A percentile compares a stretch with the other conserved stretches of the same genome.
phyloP scores from a whole-genome alignment of 2,113 vertebrate species.

The Nipponia nippon region DNA sequence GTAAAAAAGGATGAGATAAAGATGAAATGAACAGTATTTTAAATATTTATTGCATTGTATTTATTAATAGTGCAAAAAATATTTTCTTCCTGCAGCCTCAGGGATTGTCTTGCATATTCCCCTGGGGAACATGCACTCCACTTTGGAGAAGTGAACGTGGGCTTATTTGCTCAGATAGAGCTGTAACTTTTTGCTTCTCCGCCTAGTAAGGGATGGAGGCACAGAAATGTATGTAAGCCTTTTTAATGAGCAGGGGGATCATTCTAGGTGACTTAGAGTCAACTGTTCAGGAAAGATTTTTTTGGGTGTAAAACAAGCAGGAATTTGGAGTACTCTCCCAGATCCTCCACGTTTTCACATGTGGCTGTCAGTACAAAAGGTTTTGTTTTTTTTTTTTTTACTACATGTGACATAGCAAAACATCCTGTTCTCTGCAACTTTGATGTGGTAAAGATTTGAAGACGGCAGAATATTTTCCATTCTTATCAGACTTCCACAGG shows the following conservation, averaged over 20 bases:
- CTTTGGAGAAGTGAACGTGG: background rate
- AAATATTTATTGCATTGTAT: background rate
- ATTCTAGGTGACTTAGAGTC: background rate
- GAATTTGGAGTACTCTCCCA: background rate
- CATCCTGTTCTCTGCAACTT: background rate
- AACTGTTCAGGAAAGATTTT: background rate
- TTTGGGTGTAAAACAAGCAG: background rate
- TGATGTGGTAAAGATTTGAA: background rate
- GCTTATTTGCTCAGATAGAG: background rate
- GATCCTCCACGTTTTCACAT: background rate
- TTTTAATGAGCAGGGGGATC: background rate
- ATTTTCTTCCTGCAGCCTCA: background rate
- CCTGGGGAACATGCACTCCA: accelerated
- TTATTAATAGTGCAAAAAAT: background rate
- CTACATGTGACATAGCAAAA: background rate
- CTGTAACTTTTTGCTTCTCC: background rate
- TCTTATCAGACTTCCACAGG: background rate
- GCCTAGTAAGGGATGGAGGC: background rate
- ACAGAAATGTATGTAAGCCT: background rate
- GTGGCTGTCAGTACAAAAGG: background rate
- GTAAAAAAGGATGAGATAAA: background rate
- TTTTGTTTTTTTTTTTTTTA: background rate
- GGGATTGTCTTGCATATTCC: background rate
- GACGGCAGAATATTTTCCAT: background rate
- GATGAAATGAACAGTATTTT: background rate